These are phyloP conservation scores for Peucedramus taeniatus DNA, from an alignment of 2,113 vertebrate species.

Conservation along the genomic window DNA sequence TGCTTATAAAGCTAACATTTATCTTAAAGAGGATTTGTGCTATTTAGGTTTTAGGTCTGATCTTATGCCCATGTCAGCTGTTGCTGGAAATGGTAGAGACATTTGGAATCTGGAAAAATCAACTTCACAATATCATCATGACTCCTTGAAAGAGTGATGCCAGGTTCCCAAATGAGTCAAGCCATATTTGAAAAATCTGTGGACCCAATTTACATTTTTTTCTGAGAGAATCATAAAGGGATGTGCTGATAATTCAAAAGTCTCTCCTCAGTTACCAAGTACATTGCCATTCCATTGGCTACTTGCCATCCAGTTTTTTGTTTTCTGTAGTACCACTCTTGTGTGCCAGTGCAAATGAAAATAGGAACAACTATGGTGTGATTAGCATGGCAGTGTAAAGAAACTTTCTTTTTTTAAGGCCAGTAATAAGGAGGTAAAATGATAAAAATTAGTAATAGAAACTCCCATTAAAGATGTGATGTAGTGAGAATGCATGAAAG, in stretches of 20 bases:
- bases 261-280: not conserved
- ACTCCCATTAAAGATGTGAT: not conserved
- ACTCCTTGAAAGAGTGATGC: not conserved
- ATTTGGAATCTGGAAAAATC: conserved; percentile 6
- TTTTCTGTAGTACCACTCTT: not conserved
- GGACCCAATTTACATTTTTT: not conserved
- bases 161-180: conserved; percentile 12
- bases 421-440: not conserved
- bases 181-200: not conserved
- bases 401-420: not conserved
- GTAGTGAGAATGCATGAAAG: not conserved
- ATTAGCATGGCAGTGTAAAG: not conserved
- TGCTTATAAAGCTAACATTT: not conserved
- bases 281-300: not conserved
- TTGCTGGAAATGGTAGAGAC: not conserved
- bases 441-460: not conserved
- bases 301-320: not conserved
- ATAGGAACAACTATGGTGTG: not conserved
- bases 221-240: not conserved
- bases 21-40: not conserved
- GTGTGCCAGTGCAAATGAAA: not conserved
- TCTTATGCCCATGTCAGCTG: not conserved
- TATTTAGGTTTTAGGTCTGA: not conserved
- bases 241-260: not conserved
- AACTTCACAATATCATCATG: not conserved